Evolutionary conservation across 2,888 invertebrate species (phyloP), one percentile per base, ranked within the genome.

Genomic region (Siphlonurus alternatus): DNA sequence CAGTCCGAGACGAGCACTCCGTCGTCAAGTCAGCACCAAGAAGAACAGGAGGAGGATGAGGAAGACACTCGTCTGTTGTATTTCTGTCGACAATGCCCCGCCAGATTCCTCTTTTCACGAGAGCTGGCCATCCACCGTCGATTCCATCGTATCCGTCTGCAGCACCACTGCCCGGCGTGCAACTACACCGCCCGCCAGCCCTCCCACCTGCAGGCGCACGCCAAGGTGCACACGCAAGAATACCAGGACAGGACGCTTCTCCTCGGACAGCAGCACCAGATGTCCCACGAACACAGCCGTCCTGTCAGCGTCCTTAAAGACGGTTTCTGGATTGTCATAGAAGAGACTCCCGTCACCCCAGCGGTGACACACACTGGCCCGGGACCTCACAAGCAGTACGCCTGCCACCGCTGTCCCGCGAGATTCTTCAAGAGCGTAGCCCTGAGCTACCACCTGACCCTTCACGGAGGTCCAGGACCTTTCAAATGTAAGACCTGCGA

Each of bases 61-160:
- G 24, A 24, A 7, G 65, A 53, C 18, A 68, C 69, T 23, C 74
- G 75, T 53, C 76, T 75, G 64, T 69, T 79, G 64, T 84, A 84
- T 71, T 90, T 88, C 72, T 93, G 93, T 74, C 80, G 82, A 66
- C 84, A 86, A 69, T 93, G 93, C 74, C 93, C 93, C 1, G 89
- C 92, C 0, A 81, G 92, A 72, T 93, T 86, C 76, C 83, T 90
- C 66, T 84, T 84, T 69, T 85, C 85, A 67, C 82, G 81, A 70
- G 92, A 93, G 73, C 77, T 88, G 64, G 80, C 81, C 65, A 83
- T 84, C 66, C 93, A 93, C 71, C 76, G 83, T 67, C 81, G 84
- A 68, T 86, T 85, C 72, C 89, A 90, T 72, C 80, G 82, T 63
- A 77, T 81, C 25, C 76, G 81, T 62, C 77, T 84, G 67, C 77